Conservation (phyloP, 2,113 vertebrate genomes). For the Brienomyrus brachyistius region DNA sequence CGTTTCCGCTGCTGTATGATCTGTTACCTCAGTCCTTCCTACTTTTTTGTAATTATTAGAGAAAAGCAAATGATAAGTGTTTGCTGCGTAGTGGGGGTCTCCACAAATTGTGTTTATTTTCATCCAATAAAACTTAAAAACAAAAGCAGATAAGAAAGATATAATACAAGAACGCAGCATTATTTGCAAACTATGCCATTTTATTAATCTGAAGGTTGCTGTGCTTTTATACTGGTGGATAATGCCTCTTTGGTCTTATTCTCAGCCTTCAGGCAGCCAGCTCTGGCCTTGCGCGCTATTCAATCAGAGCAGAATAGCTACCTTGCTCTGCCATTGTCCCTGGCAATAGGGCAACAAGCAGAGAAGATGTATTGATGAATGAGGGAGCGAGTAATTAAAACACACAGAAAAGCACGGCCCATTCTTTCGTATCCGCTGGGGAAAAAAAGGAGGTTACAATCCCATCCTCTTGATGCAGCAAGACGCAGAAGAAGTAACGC, state of each 20-base stretch:
- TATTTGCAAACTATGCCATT: neutral
- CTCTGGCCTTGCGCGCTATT: neutral
- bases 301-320: conserved; percentile 18
- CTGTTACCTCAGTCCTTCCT: neutral
- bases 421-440: conserved; percentile 7
- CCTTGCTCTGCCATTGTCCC: conserved; percentile 9
- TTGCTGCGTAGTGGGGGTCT: neutral
- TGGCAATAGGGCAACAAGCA: conserved; percentile 18
- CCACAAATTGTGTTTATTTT: neutral
- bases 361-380: conserved; percentile 23
- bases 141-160: neutral
- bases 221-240: neutral
- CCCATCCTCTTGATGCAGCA: neutral
- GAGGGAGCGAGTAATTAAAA: conserved; percentile 23
- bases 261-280: neutral
- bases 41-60: neutral
- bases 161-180: neutral
- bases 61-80: neutral
- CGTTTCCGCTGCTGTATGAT: neutral
- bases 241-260: neutral
- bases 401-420: conserved; percentile 1
- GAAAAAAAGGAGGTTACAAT: neutral
- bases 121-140: neutral
- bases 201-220: neutral
- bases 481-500: neutral